Conservation (phyloP, 2,113 vertebrate species). For the Pithys albifrons region DNA sequence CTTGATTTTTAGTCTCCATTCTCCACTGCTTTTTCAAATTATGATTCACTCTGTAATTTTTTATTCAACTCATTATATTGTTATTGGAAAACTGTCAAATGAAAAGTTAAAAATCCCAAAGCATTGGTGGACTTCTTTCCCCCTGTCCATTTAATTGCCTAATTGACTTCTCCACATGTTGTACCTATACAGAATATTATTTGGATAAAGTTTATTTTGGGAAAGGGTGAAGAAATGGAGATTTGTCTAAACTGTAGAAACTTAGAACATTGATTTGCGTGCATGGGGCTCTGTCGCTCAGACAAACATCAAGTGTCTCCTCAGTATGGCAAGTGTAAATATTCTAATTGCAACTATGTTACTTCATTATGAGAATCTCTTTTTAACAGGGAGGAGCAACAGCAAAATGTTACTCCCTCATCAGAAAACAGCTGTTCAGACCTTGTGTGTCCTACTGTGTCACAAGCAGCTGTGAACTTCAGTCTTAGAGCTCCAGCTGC, state of each 20-base stretch:
- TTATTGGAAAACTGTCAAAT: constrained; percentile 20
- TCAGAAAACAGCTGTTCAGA: neutral
- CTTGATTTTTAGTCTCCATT: neutral
- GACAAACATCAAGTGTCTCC: neutral
- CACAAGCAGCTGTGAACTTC: neutral
- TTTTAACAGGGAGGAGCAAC: neutral
- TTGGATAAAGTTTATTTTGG: neutral
- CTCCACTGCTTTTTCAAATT: neutral
- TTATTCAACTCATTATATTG: constrained; percentile 38
- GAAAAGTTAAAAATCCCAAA: neutral
- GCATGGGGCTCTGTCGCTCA: neutral
- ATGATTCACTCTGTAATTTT: constrained; percentile 3
- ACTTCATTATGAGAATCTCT: neutral
- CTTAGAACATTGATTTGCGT: neutral
- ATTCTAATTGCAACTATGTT: neutral
- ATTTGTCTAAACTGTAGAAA: neutral
- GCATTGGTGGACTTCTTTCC: neutral
- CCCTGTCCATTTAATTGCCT: neutral
- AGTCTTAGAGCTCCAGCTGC: neutral
- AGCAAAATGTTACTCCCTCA: neutral
- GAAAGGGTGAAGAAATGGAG: neutral
- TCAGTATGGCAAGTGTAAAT: neutral
- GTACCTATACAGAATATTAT: neutral
- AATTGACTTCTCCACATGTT: neutral
- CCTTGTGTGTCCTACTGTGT: neutral